Conservation (phyloP, 2,113 vertebrate genomes). For the Sylvilagus bachmani region DNA sequence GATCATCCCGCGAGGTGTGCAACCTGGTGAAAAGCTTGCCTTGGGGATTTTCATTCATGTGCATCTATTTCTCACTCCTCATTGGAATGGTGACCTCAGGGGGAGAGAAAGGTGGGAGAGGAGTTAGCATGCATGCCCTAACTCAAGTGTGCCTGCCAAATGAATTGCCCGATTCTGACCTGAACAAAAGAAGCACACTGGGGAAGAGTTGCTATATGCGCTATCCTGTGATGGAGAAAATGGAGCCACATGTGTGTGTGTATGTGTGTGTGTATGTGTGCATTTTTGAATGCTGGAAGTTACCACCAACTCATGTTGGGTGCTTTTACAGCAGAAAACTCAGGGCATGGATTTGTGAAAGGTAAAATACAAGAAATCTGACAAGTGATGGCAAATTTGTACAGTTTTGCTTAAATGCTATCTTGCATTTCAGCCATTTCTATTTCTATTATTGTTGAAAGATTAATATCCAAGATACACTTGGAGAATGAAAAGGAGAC, state of each 20-base stretch:
- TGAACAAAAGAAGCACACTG: neutral
- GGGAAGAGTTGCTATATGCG: neutral
- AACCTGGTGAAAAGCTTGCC: neutral
- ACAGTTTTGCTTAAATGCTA: neutral
- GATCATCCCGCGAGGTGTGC: neutral
- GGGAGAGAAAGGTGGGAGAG: neutral
- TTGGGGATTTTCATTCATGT: neutral
- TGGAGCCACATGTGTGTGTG: neutral
- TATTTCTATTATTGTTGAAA: neutral
- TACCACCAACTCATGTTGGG: neutral
- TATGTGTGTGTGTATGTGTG: too few relatives aligned
- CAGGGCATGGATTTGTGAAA: neutral
- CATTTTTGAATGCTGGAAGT: neutral
- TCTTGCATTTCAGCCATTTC: neutral
- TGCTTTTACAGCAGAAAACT: neutral
- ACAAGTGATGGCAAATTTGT: neutral
- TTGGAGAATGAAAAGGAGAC: neutral
- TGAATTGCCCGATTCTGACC: constrained; percentile 29
- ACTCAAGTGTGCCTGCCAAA: neutral
- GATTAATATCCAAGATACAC: neutral
- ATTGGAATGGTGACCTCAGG: constrained; percentile 33
- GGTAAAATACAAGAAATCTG: neutral
- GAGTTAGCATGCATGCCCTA: constrained; percentile 22
- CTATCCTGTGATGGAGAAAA: neutral
- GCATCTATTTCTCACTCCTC: neutral